Base-by-base conservation (phyloP, 2,113 vertebrate genomes). In the Centropus unirufus region DNA sequence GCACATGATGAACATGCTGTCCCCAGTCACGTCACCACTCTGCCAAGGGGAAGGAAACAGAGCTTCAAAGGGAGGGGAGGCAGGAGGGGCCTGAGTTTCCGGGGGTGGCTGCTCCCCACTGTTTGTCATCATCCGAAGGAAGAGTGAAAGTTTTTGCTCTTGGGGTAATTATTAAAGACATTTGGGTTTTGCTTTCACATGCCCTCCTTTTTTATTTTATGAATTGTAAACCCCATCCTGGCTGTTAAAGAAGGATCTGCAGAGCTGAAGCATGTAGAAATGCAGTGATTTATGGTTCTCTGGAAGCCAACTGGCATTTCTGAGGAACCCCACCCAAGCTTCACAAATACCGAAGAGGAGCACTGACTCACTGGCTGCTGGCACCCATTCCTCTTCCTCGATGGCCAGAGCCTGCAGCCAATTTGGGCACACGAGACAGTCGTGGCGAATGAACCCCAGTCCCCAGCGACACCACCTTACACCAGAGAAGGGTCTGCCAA, bases 321-420 rank as follows among this genome's bases (percentile, higher is more conserved):
- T 52, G 74, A 96, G 87, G 93, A 92, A 70, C 68, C 93, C 84
- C 91, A 91, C 93, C 97, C 77, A 26, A 95, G 96, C 95, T 92
- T n/a, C 87, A 89, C 81, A 90, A 88, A 96, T 94, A 93, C 77
- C 40, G 6, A 47, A 76, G 61, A 83, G 92, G 82, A 0, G 1
- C 11, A 18, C 64, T 95, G 96, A 96, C 68, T 97, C 96, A 94
- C 49, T 18, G 88, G 16, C 86, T 91, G 77, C 96, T 92, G 84
- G 52, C 61, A 26, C 17, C 54, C 13, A 0, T 59, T 86, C 79
- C 46, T 54, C 92, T 80, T 27, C 36, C 90, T 91, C 44, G 32
- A 64, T n/a, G 70, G 62, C 90, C n/a, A 12, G 54, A 93, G 75
- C 82, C 94, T 24, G 87, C 80, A 66, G 73, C 96, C 73, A 32